These are phyloP conservation scores for Theretra japonica DNA, from an alignment of 2,888 invertebrate genomes.

Conservation along the genomic window DNA sequence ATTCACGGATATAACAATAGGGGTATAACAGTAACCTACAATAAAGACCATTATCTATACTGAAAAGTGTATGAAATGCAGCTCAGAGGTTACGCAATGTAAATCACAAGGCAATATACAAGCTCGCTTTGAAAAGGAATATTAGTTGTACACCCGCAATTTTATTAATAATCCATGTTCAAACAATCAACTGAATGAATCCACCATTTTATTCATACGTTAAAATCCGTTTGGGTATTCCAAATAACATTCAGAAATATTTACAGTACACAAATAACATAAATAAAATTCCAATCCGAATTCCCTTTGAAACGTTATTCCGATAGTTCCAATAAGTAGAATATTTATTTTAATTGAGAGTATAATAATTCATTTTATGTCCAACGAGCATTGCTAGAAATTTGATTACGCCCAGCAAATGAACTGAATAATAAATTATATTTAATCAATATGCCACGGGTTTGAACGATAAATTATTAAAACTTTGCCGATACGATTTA, in stretches of 20 bases:
- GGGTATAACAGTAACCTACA: no score
- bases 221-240: not conserved
- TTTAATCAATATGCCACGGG: conserved; percentile 41
- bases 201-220: not conserved
- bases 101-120: no score
- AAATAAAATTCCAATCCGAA: not conserved
- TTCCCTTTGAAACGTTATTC: not conserved
- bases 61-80: no score
- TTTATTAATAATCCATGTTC: no score
- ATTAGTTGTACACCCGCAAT: no score
- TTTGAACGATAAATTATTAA: conserved; percentile 42
- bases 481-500: conserved; percentile 35
- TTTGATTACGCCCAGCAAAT: conserved; percentile 26
- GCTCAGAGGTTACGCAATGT: no score
- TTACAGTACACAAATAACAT: not conserved
- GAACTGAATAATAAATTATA: conserved; percentile 36
- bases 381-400: conserved; percentile 17
- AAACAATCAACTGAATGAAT: no score
- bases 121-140: no score
- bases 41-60: no score
- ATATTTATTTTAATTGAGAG: conserved; percentile 6
- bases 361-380: conserved; percentile 3
- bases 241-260: not conserved
- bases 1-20: no score
- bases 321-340: conserved; percentile 6